Evolutionary conservation across 2,113 vertebrate genomes (phyloP).

Genomic region (Halcyon malimbica): DNA sequence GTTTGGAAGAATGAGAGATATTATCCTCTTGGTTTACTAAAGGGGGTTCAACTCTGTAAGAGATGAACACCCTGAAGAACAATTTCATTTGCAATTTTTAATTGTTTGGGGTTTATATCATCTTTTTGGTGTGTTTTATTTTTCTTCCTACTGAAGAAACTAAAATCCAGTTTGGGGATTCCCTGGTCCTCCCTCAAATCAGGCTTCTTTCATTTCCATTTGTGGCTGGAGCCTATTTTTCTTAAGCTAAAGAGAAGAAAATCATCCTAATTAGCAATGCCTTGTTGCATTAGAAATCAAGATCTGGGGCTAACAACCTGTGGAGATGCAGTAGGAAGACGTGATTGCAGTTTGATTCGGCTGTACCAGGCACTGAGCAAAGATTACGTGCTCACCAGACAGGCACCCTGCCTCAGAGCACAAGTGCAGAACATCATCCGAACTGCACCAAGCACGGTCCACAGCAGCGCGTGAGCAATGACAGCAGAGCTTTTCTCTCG

Average conservation of each 20-base stretch:
- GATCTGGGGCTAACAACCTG: constrained; percentile 30
- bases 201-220: background rate
- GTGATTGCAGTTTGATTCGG: constrained; percentile 46
- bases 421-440: rapidly evolving
- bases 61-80: background rate
- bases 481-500: background rate
- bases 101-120: background rate
- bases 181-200: background rate
- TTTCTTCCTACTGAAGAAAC: background rate
- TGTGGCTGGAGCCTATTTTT: background rate
- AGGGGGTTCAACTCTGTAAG: background rate
- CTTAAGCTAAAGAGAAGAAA: constrained; percentile 4
- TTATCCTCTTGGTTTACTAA: background rate
- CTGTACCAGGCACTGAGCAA: background rate
- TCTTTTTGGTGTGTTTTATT: background rate
- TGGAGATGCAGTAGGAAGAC: background rate
- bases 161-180: background rate
- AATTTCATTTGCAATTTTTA: background rate
- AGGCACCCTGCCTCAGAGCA: background rate
- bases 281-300: constrained; percentile 18
- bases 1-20: background rate
- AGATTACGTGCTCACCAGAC: background rate
- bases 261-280: constrained; percentile 31
- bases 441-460: rapidly evolving
- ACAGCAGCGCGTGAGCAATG: background rate